Evolutionary conservation across 2,113 vertebrate genomes (phyloP), one percentile per base, ranked within the genome.

Genomic region (Nymphicus hollandicus): DNA sequence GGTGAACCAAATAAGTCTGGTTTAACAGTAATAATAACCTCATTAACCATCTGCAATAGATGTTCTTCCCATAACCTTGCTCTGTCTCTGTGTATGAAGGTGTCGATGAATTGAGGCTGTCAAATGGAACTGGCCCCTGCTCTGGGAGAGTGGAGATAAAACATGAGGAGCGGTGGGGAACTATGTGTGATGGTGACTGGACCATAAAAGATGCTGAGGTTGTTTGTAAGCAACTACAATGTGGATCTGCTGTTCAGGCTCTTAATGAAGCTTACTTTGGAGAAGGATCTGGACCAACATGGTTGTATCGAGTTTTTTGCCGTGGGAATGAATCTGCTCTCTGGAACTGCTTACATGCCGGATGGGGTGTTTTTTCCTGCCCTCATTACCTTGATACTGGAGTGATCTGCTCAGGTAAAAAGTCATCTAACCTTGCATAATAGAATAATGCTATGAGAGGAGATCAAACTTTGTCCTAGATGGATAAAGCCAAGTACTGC

Each of bases 341-440:
- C 71, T 98, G 97, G 98, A 87, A 97, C 65, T 98, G 98, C 92
- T 35, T 55, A 14, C 96, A 97, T 15, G 1, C 1, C 37, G 97
- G 93, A 66, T 98, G 97, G 98, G 97, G 87, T 64, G 29, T 7
- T 53, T 96, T 98, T 35, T 95, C 85, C 15, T 98, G 98, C 20
- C 74, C 91, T 41, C 98, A 98, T 37, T 50, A 83, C 43, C 95
- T 96, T 86, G 98, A 98, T 43, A 83, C 28, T 10, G 97, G 95
- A 73, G 98, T 98, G 37, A 82, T 97, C 72, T 98, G 98, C 91
- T 97, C 97, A 88, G 94, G 98, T 98, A 97, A 97, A 97, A 95
- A 88, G 31, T 58, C 43, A 66, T 53, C 27, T 9, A 74, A 46
- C 19, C 20, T 52, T 41, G 5, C 56, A 39, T 43, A 68, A 74